phyloP scores from a whole-genome alignment of 2,888 invertebrate genomes.

The Petrophora chlorosata region DNA sequence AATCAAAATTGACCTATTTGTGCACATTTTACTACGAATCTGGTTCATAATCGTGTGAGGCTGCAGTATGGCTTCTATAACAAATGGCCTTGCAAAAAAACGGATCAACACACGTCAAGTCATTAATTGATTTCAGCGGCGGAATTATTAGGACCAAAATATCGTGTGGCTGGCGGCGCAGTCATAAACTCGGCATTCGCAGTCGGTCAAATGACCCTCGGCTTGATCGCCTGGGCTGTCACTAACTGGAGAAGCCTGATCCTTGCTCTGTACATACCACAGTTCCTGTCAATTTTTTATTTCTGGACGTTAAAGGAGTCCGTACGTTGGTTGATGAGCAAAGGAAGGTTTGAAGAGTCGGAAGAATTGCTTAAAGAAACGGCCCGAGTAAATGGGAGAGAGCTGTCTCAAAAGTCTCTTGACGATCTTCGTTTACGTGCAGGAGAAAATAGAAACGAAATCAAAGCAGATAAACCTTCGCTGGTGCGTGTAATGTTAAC shows the following conservation, averaged over 20 bases:
- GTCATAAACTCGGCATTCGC: constrained; percentile 87
- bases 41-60: no score
- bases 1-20: no score
- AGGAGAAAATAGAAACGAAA: constrained; percentile 46
- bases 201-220: constrained; percentile 86
- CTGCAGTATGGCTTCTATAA: no score
- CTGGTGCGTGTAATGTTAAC: constrained; percentile 54
- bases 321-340: constrained; percentile 89
- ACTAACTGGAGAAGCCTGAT: constrained; percentile 87
- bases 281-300: constrained; percentile 85
- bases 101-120: no score
- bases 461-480: constrained; percentile 42
- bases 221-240: constrained; percentile 86
- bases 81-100: no score
- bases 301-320: constrained; percentile 88
- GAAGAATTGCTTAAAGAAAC: constrained; percentile 84
- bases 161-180: constrained; percentile 87
- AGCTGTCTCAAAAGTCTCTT: constrained; percentile 53
- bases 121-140: constrained; percentile 80
- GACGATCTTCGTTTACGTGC: constrained; percentile 46
- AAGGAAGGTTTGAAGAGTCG: constrained; percentile 85
- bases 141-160: constrained; percentile 88
- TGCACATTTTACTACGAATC: no score
- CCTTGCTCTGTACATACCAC: constrained; percentile 86
- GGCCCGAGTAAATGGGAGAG: constrained; percentile 82